Conservation (phyloP, 1,140 invertebrate species). For the Apocrypta bakeri region DNA sequence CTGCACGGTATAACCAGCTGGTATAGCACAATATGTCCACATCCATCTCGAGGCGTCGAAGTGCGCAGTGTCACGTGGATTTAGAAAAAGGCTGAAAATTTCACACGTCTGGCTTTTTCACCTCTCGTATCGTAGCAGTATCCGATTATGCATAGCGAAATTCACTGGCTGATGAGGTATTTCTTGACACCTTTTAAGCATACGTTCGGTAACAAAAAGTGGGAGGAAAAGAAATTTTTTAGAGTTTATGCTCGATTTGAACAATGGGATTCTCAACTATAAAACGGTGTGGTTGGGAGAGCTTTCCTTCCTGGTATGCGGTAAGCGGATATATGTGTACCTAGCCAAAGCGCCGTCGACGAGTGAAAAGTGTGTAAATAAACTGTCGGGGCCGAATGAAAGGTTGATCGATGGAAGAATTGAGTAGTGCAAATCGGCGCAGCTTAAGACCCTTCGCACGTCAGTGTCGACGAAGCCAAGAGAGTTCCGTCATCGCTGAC, state of each 20-base stretch:
- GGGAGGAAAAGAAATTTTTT: too few species aligned
- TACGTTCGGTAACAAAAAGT: too few species aligned
- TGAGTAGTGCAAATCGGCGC: conserved; percentile 5
- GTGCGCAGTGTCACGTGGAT: too few species aligned
- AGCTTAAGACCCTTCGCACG: neutral
- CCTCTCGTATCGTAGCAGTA: too few species aligned
- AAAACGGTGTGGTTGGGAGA: too few species aligned
- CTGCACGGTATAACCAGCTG: neutral
- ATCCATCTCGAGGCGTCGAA: neutral
- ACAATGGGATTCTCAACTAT: too few species aligned
- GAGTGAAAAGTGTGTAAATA: conserved; percentile 25
- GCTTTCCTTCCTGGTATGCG: too few species aligned
- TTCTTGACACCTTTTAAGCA: too few species aligned
- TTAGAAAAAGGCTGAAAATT: neutral
- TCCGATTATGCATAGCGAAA: too few species aligned
- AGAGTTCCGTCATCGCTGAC: neutral
- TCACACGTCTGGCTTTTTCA: neutral
- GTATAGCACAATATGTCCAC: neutral
- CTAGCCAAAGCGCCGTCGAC: neutral
- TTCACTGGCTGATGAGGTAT: too few species aligned
- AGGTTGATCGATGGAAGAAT: conserved; percentile 33
- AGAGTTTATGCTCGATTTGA: too few species aligned
- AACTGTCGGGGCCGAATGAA: conserved; percentile 7
- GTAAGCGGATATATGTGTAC: neutral
- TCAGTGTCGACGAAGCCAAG: neutral